Conservation (phyloP, 2,113 vertebrate species). For the Campylomormyrus tamandua region DNA sequence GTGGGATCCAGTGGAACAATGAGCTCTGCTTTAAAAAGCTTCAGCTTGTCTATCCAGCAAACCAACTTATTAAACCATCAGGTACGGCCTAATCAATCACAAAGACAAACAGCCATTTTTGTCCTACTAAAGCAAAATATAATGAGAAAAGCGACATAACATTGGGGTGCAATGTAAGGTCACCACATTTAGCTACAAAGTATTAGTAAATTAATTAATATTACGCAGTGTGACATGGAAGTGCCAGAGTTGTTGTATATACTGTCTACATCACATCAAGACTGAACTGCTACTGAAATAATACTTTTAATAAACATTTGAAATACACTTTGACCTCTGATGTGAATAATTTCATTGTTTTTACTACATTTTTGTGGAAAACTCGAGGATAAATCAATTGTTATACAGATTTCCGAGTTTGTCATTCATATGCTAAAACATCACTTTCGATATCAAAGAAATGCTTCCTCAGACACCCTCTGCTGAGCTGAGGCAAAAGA, state of each 20-base stretch:
- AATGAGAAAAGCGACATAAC: not conserved
- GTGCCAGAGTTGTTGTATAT: not conserved
- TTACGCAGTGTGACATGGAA: not conserved
- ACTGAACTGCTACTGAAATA: not conserved
- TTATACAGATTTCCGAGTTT: not conserved
- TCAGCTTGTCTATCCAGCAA: not conserved
- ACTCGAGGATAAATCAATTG: not conserved
- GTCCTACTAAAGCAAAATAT: not conserved
- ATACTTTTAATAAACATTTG: not conserved
- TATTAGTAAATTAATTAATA: not conserved
- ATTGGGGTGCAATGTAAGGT: not conserved
- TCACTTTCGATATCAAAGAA: not conserved
- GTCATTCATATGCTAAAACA: not conserved
- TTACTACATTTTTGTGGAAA: not conserved
- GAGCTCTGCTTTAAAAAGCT: not conserved
- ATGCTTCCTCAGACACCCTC: not conserved
- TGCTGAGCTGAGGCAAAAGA: not conserved
- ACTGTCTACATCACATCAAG: not conserved
- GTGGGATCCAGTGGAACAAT: not conserved
- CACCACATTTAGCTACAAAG: not conserved
- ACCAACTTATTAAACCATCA: not conserved
- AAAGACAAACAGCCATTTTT: not conserved
- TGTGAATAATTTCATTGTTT: not conserved
- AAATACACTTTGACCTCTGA: not conserved
- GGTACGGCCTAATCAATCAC: not conserved